Conservation (phyloP, 2,888 invertebrate species). For the Alcis repandata region DNA sequence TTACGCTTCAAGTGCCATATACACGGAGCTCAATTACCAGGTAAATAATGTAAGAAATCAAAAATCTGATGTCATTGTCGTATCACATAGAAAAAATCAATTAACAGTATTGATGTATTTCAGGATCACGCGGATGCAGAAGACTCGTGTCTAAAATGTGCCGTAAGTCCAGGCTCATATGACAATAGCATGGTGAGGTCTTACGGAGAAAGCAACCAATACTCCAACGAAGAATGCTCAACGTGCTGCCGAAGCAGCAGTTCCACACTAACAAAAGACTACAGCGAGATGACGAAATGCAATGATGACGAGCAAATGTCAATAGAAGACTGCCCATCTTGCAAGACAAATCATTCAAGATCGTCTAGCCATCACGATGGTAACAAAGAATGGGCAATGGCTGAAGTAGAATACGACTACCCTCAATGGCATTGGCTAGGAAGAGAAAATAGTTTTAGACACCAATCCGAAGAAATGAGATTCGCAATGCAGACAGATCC, state of each 20-base stretch:
- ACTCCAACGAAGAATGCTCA: constrained; percentile 82
- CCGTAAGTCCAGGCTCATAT: constrained; percentile 85
- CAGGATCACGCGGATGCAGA: constrained; percentile 83
- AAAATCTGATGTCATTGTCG: background rate
- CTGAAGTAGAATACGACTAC: constrained; percentile 82
- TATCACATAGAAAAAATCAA: background rate
- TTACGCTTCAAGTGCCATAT: constrained; percentile 91
- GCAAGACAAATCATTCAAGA: constrained; percentile 78
- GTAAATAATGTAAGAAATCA: constrained; percentile 50
- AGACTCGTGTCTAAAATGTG: constrained; percentile 85
- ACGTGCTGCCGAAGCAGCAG: constrained; percentile 81
- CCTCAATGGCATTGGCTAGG: constrained; percentile 84
- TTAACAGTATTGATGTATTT: constrained; percentile 38
- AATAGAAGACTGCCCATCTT: constrained; percentile 81
- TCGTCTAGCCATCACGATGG: constrained; percentile 81
- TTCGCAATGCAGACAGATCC: constrained; percentile 17
- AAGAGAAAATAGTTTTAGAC: constrained; percentile 80
- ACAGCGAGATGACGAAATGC: constrained; percentile 84
- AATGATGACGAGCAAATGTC: constrained; percentile 78
- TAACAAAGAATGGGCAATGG: constrained; percentile 79
- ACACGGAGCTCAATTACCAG: constrained; percentile 82
- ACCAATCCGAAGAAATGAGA: constrained; percentile 64
- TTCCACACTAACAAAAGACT: constrained; percentile 81
- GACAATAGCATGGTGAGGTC: constrained; percentile 84
- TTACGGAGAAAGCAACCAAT: constrained; percentile 79